Conservation (phyloP, 2,113 vertebrate genomes). For the Uropsilus gracilis region DNA sequence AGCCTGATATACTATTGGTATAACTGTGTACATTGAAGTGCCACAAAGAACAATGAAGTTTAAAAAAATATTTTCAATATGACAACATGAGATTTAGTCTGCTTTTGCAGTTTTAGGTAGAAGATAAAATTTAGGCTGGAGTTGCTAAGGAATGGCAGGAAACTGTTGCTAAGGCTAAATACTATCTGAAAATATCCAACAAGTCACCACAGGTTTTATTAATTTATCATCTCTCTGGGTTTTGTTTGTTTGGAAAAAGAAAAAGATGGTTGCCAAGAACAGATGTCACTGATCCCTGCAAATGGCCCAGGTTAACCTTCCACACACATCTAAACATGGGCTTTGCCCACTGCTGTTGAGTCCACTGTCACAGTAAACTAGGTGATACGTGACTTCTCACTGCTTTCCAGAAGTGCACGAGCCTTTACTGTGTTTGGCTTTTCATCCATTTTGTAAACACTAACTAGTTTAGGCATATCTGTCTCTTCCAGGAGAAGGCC, state of each 20-base stretch:
- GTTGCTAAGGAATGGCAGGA: constrained; percentile 76
- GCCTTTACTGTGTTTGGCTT: constrained; percentile 30
- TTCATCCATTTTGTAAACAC: constrained; percentile 40
- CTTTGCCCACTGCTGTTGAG: constrained; percentile 52
- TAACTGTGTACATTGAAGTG: constrained; percentile 23
- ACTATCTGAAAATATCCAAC: constrained; percentile 68
- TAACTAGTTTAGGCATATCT: constrained; percentile 47
- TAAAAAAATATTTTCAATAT: constrained; percentile 54
- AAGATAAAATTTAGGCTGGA: constrained; percentile 68
- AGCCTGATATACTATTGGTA: not conserved
- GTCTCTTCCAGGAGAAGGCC: constrained; percentile 39
- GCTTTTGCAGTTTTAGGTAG: constrained; percentile 64
- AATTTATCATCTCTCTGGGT: constrained; percentile 72
- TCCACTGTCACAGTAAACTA: constrained; percentile 71
- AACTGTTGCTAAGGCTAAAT: constrained; percentile 75
- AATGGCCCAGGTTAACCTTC: constrained; percentile 74
- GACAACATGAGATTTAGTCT: constrained; percentile 53
- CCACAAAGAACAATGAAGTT: constrained; percentile 23
- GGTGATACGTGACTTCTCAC: constrained; percentile 65
- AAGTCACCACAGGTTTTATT: constrained; percentile 66
- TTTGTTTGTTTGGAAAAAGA: constrained; percentile 60
- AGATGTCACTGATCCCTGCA: constrained; percentile 71
- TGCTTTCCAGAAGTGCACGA: not conserved
- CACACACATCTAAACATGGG: constrained; percentile 71
- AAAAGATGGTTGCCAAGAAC: constrained; percentile 63